Base-by-base conservation (phyloP, 2,113 vertebrate genomes). In the Fulica atra region DNA sequence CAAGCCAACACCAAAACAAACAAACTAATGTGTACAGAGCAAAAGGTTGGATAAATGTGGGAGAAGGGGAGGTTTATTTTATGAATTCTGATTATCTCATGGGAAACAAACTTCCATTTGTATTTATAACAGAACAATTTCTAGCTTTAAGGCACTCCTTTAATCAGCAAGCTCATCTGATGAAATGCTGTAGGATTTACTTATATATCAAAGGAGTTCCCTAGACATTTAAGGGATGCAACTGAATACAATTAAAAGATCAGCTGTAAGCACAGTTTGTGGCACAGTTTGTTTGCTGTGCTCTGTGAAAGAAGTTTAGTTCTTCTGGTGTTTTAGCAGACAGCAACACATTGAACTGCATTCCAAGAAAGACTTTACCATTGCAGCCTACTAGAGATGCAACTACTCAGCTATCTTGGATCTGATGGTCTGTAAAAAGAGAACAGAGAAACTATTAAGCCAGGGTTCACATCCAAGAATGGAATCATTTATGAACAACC, bases 211-310 rank as follows among this genome's bases (percentile, higher is more conserved):
- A 97, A 98, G 85, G 29, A 64, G 7, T n/a, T 97, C 94, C 93
- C 94, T 73, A 61, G 94, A 73, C 81, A 96, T 81, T 96, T 94
- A 95, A 95, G 53, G 24, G 10, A 94, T 91, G 72, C 46, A 91
- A 86, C 79, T 57, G 79, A 97, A 97, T 91, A 89, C 81, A 95
- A 97, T 97, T 97, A 97, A 93, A 97, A 96, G 84, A 93, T 97
- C 84, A 68, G 70, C 53, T 65, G 88, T 89, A 95, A 96, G 93
- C 88, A 96, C 25, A 59, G 68, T 80, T 92, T 92, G 51, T 72
- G 54, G 70, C 60, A 81, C 29, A 53, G n/a, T 87, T 89, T 89
- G 60, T 96, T 92, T 81, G n/a, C 88, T 96, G 50, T 10, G 40
- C 77, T 93, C 88, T 86, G 64, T 76, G 50, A 92, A 40, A 87